These are phyloP conservation scores for Girardinichthys multiradiatus DNA, from an alignment of 2,113 vertebrate species.

Conservation along the genomic window DNA sequence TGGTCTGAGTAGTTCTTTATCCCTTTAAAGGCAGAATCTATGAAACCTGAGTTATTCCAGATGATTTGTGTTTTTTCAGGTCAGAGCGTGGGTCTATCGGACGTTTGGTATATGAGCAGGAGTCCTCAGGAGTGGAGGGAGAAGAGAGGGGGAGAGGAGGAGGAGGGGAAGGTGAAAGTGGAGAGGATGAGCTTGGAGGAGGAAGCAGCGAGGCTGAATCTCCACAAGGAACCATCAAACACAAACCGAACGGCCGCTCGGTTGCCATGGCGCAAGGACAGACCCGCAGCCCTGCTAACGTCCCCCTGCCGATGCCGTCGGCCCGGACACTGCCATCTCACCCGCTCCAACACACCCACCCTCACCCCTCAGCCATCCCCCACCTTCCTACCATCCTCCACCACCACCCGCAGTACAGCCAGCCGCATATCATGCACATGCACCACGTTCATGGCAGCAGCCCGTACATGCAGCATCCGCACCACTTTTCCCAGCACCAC, in stretches of 20 bases:
- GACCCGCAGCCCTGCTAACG: constrained; percentile 57
- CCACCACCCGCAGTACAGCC: constrained; percentile 75
- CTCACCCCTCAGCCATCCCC: constrained; percentile 73
- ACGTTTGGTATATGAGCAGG: constrained; percentile 87
- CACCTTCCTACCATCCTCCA: constrained; percentile 75
- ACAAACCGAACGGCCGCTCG: constrained; percentile 75
- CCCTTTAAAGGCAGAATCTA: too few relatives aligned
- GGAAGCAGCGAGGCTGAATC: constrained; percentile 71
- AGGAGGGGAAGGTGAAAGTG: constrained; percentile 56
- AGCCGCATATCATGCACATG: constrained; percentile 61
- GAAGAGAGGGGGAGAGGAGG: constrained; percentile 36
- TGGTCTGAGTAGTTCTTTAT: too few relatives aligned
- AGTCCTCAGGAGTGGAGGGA: constrained; percentile 72
- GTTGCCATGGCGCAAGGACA: constrained; percentile 75
- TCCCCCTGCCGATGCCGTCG: constrained; percentile 60
- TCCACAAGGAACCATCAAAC: constrained; percentile 88
- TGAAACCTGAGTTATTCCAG: too few relatives aligned
- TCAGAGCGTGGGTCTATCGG: constrained; percentile 89
- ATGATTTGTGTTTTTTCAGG: constrained; percentile 52
- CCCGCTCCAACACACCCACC: constrained; percentile 67
- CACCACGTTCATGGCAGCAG: constrained; percentile 52
- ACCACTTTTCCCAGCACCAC: constrained; percentile 77
- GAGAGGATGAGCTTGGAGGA: constrained; percentile 58
- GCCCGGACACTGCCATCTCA: constrained; percentile 73
- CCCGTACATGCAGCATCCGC: constrained; percentile 68